A percentile compares a stretch with the other conserved stretches of the same genome.
These are phyloP conservation scores for Artibeus jamaicensis DNA, from an alignment of 2,797 vertebrate genomes.

Conservation along the genomic window DNA sequence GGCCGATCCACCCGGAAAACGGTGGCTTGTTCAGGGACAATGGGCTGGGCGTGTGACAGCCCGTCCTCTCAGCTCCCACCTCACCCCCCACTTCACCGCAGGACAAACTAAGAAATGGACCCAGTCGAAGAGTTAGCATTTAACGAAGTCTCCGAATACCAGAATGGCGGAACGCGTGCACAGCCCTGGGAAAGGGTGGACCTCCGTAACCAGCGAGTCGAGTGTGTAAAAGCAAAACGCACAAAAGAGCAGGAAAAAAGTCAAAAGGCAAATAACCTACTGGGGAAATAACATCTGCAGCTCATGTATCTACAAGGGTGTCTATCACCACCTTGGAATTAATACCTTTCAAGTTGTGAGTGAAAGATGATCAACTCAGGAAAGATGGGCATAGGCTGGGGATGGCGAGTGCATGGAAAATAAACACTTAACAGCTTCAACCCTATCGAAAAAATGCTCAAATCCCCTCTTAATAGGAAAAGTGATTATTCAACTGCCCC, in stretches of 20 bases:
- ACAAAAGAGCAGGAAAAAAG: not conserved
- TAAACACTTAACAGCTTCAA: not conserved
- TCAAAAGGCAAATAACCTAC: not conserved
- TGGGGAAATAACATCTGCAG: not conserved
- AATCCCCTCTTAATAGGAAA: not conserved
- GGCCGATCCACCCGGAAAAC: not conserved
- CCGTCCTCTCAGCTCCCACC: not conserved
- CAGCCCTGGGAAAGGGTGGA: not conserved
- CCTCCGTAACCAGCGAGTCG: not conserved
- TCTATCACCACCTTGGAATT: not conserved
- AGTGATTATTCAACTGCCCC: not conserved
- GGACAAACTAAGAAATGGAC: not conserved
- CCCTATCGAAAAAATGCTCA: not conserved
- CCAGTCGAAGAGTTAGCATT: not conserved
- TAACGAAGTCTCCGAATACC: not conserved
- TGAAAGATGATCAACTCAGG: not conserved
- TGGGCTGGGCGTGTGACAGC: fast-evolving
- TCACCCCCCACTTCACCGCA: not conserved
- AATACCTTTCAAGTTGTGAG: not conserved
- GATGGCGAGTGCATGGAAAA: not conserved
- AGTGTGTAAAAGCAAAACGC: not conserved
- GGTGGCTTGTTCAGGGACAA: not conserved
- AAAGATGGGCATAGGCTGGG: not conserved
- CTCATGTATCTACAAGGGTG: not conserved
- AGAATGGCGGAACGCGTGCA: not conserved